Evolutionary conservation across 2,888 invertebrate genomes (phyloP).

Genomic region (Sinelater perroti): DNA sequence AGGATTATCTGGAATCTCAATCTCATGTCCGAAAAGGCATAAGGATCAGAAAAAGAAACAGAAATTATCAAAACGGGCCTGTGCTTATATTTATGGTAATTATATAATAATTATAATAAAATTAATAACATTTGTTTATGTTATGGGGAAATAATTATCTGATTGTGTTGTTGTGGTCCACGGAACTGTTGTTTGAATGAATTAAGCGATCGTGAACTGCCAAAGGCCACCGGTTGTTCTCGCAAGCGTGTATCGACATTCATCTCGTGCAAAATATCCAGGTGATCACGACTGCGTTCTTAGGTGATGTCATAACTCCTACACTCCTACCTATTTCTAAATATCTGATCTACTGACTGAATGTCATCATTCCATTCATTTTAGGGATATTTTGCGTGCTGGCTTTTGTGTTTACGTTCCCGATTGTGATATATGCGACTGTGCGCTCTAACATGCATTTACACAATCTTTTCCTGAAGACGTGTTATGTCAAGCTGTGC

Average conservation of each 20-base stretch:
- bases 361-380: conserved; percentile 25
- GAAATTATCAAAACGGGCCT: too few species aligned
- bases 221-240: conserved; percentile 5
- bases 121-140: too few species aligned
- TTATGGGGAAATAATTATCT: too few species aligned
- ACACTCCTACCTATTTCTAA: conserved; percentile 27
- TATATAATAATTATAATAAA: too few species aligned
- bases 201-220: too few species aligned
- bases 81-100: too few species aligned
- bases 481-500: conserved; percentile 2
- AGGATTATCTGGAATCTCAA: too few species aligned
- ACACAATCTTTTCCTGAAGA: conserved; percentile 9
- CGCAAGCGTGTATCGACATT: conserved; percentile 7
- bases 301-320: conserved; percentile 29
- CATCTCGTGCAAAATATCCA: conserved; percentile 6
- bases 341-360: conserved; percentile 18
- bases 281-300: conserved; percentile 17
- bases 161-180: too few species aligned
- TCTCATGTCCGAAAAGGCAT: too few species aligned
- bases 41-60: too few species aligned
- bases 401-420: not conserved
- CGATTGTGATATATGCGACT: not conserved
- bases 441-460: conserved; percentile 7
- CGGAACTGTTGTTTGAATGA: too few species aligned
- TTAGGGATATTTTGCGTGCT: conserved; percentile 7